Percentiles rank a stretch among this genome's conserved stretches.
phyloP scores from a whole-genome alignment of 2,888 invertebrate species.

The Belgica antarctica region DNA sequence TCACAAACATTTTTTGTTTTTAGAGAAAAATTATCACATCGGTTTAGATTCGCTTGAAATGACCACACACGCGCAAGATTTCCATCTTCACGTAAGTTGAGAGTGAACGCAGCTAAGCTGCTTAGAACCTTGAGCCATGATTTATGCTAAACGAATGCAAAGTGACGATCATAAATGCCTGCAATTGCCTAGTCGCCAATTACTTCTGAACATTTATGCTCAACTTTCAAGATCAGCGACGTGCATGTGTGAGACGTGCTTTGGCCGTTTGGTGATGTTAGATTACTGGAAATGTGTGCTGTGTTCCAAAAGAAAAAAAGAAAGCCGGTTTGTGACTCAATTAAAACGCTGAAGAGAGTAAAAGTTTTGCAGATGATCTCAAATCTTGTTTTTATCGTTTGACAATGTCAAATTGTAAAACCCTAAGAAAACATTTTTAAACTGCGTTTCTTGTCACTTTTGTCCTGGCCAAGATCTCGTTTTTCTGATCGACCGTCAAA shows the following conservation, averaged over 20 bases:
- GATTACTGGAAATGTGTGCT: not conserved
- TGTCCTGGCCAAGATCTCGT: not conserved
- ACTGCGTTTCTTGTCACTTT: conserved; percentile 21
- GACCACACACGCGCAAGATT: not conserved
- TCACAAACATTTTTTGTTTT: not conserved
- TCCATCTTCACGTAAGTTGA: too few relatives aligned
- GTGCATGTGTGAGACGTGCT: too few relatives aligned
- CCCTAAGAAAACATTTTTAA: not conserved
- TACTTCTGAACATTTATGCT: not conserved
- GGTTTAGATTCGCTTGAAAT: not conserved
- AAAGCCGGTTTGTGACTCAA: conserved; percentile 4
- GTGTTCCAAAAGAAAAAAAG: not conserved
- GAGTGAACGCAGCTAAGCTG: too few relatives aligned
- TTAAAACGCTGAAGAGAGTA: not conserved
- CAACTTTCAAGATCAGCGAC: too few relatives aligned
- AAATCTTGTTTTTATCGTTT: not conserved
- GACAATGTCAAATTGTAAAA: not conserved
- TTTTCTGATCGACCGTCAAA: conserved; percentile 12
- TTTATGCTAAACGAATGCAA: too few relatives aligned
- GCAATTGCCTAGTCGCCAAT: not conserved
- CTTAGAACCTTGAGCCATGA: too few relatives aligned
- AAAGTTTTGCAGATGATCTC: not conserved
- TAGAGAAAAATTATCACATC: not conserved
- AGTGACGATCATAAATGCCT: too few relatives aligned
- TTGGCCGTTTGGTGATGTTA: not conserved